phyloP scores from a whole-genome alignment of 2,888 invertebrate species.

The Tetanocera ferruginea region DNA sequence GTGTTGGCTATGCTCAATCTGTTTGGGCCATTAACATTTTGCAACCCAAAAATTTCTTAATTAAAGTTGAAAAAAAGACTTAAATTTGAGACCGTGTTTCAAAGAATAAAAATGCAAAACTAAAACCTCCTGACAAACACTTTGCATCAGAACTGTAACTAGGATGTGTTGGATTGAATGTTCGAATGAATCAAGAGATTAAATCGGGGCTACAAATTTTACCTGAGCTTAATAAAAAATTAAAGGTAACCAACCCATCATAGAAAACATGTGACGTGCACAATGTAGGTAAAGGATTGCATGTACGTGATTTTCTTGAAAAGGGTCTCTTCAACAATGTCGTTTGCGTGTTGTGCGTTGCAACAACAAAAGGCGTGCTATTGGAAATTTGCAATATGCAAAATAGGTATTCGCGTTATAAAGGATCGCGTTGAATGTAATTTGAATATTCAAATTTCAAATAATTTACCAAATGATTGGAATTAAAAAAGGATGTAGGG shows the following conservation, averaged over 20 bases:
- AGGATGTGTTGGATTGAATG: not conserved
- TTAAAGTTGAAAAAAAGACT: too few species aligned
- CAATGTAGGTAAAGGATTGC: not conserved
- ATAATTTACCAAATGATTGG: constrained; percentile 30
- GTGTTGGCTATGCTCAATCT: too few species aligned
- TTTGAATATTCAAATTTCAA: constrained; percentile 47
- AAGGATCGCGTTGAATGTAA: constrained; percentile 31
- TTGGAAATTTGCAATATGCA: constrained; percentile 31
- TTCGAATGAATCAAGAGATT: not conserved
- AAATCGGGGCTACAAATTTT: not conserved
- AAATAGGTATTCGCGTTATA: constrained; percentile 24
- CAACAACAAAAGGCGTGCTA: not conserved
- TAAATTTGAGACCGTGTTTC: too few species aligned
- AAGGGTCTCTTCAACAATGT: constrained; percentile 6
- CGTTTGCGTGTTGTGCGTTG: not conserved
- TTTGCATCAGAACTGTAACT: constrained; percentile 10
- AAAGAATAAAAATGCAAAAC: not conserved
- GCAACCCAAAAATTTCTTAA: too few species aligned
- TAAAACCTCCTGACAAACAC: constrained; percentile 9
- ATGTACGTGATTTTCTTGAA: constrained; percentile 12
- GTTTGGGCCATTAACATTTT: too few species aligned
- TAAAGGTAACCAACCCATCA: not conserved
- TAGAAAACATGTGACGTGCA: not conserved
- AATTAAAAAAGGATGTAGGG: constrained; percentile 13
- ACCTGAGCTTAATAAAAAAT: constrained; percentile 4